Percentiles rank a stretch among this genome's conserved stretches.
phyloP scores from a whole-genome alignment of 2,888 invertebrate genomes.

The Leptinotarsa haldemani region DNA sequence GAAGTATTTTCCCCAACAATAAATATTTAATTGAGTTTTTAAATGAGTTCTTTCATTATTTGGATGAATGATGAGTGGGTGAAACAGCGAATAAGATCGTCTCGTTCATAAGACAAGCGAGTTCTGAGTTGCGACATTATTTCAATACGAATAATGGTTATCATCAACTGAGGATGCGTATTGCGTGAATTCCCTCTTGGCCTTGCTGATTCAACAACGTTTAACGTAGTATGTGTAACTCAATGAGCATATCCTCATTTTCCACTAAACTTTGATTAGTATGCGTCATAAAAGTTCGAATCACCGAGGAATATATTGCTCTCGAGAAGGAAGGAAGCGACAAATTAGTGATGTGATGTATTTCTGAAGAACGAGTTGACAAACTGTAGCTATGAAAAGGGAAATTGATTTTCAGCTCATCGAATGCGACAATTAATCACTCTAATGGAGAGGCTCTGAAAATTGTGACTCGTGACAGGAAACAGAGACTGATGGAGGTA shows the following conservation, averaged over 20 bases:
- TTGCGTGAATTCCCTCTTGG: too few species aligned
- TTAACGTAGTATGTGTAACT: background rate
- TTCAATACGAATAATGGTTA: background rate
- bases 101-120: too few species aligned
- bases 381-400: background rate
- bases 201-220: background rate
- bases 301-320: background rate
- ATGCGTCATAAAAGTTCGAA: background rate
- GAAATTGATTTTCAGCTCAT: background rate
- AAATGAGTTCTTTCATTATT: too few species aligned
- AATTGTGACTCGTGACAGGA: too few species aligned
- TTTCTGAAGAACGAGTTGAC: background rate
- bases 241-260: slow-evolving; percentile 5
- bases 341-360: background rate
- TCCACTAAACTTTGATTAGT: background rate
- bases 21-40: too few species aligned
- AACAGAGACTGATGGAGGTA: too few species aligned
- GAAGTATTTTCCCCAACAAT: too few species aligned
- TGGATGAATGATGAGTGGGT: too few species aligned
- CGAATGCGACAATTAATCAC: too few species aligned
- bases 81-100: too few species aligned
- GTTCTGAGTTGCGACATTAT: too few species aligned
- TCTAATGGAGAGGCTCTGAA: too few species aligned
- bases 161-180: background rate
- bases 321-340: background rate